Evolutionary conservation across 1,140 invertebrate genomes (phyloP).

Genomic region (Lucilia cuprina): DNA sequence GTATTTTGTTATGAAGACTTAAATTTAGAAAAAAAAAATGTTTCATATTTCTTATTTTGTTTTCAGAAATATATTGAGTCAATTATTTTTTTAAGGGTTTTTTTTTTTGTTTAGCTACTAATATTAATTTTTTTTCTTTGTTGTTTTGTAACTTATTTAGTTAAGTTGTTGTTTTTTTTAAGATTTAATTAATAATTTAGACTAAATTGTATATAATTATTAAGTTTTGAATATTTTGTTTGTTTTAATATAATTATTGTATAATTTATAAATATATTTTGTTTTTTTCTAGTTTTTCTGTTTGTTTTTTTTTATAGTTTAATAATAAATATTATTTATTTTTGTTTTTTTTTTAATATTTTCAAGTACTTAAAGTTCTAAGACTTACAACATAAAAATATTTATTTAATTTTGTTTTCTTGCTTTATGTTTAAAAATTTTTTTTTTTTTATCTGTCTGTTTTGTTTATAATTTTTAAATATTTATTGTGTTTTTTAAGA

Average conservation of each 20-base stretch:
- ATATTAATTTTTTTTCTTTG: constrained; percentile 20
- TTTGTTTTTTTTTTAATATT: not conserved
- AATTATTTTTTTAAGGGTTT: not conserved
- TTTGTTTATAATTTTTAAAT: not conserved
- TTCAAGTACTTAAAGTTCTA: not conserved
- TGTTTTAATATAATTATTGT: constrained; percentile 8
- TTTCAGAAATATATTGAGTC: not conserved
- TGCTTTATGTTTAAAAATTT: not conserved
- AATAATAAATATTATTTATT: constrained; percentile 19
- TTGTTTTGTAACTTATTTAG: constrained; percentile 11
- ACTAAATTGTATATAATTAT: not conserved
- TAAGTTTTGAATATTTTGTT: not conserved
- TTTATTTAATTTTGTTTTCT: not conserved
- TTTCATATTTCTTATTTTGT: not conserved
- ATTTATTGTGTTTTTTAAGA: constrained; percentile 12
- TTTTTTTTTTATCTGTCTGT: constrained; percentile 2
- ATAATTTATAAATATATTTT: constrained; percentile 50
- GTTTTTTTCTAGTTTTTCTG: constrained; percentile 13
- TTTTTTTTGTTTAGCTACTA: not conserved
- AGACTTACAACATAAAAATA: not conserved
- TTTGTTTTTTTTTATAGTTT: not conserved
- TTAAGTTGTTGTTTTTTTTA: not conserved
- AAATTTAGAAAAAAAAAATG: not conserved
- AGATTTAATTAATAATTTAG: constrained; percentile 8
- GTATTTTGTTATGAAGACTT: not conserved